Base-by-base conservation (phyloP, 2,113 vertebrate genomes). In the Corythornis vintsioides region DNA sequence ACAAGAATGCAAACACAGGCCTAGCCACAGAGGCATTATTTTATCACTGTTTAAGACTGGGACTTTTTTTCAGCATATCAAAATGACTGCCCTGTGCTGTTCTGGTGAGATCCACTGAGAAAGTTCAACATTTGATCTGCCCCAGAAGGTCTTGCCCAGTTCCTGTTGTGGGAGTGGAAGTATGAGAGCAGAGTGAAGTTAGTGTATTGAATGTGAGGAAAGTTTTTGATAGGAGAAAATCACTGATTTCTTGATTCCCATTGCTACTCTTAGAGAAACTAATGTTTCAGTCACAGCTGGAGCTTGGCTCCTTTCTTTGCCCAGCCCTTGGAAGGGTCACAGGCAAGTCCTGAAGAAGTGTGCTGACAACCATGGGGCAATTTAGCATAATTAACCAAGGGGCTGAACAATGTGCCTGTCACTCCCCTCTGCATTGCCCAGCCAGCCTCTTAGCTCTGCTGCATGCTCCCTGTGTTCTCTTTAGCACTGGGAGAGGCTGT, bases 391-490 rank as follows among this genome's bases (percentile, higher is more conserved):
- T 2, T 15, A 63, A 35, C 52, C 0, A 2, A 28, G 61, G 8
- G 13, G 14, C 11, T 18, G 24, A 77, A 80, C 1, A 2, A 17
- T 4, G 33, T 28, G 15, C 65, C 65, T 90, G 74, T 2, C 20
- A 3, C 21, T 69, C 33, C 13, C 4, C 31, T 83, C 65, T 47
- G 65, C 2, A 1, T 26, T 5, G 10, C 38, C n/a, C 1, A 3
- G 28, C 33, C 43, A n/a, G 45, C 20, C 31, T 42, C 25, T 52
- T 2, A 4, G 50, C 9, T 26, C 40, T 31, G 50, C 10, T 43
- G 28, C 2, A 0, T 0, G 0, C 26, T 69, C n/a, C 7, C 66
- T 15, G 13, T 45, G 31, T 24, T 75, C 8, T 31, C 47, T n/a
- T 43, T 21, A 76, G 42, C 25, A 22, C 1, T 24, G 10, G 57